These are phyloP conservation scores for Glaucopsyche alexis DNA, from an alignment of 2,888 invertebrate species.

Conservation along the genomic window DNA sequence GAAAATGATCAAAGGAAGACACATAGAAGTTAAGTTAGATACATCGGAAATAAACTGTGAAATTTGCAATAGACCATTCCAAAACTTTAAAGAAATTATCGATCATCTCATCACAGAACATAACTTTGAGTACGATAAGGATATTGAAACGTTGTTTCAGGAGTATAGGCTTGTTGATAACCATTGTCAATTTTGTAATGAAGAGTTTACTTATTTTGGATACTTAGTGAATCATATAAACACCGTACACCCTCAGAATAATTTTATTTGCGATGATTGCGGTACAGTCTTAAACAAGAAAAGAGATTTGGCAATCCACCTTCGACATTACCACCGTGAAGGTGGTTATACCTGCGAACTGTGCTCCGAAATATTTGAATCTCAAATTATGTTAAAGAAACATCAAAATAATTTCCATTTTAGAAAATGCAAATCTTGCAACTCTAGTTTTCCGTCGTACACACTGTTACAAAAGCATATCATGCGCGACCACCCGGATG, in stretches of 20 bases:
- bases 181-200: constrained; percentile 56
- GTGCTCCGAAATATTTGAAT: constrained; percentile 53
- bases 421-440: constrained; percentile 57
- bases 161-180: constrained; percentile 58
- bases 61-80: constrained; percentile 58
- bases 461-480: constrained; percentile 56
- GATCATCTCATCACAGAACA: constrained; percentile 64
- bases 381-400: constrained; percentile 44
- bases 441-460: constrained; percentile 50
- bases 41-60: constrained; percentile 63
- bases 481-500: constrained; percentile 53
- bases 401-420: constrained; percentile 59
- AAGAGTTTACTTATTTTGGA: constrained; percentile 57
- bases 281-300: constrained; percentile 59
- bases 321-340: constrained; percentile 52
- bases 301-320: constrained; percentile 55
- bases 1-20: constrained; percentile 55
- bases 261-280: constrained; percentile 61
- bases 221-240: constrained; percentile 61
- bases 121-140: constrained; percentile 56
- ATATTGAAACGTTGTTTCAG: constrained; percentile 54
- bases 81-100: constrained; percentile 52
- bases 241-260: constrained; percentile 54
- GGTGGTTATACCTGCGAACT: constrained; percentile 60
- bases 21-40: constrained; percentile 62